A percentile compares a stretch with the other conserved stretches of the same genome.
These are phyloP conservation scores for Gambusia holbrooki DNA, from an alignment of 2,113 vertebrate genomes.

Conservation along the genomic window DNA sequence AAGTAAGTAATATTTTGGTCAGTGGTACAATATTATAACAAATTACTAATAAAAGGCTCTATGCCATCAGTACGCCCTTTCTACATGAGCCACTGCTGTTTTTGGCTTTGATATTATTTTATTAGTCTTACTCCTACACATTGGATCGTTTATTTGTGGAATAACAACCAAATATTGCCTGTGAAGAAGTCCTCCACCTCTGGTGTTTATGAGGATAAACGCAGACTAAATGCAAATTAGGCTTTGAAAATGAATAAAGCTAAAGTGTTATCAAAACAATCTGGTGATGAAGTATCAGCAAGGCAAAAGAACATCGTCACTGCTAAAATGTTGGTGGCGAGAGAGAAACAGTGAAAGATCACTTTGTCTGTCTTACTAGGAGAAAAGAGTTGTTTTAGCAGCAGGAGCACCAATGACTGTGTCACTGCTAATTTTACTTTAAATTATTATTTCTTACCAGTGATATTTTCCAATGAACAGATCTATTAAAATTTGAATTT, in stretches of 20 bases:
- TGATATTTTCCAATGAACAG: background rate
- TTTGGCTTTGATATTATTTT: conserved; percentile 10
- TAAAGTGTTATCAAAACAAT: background rate
- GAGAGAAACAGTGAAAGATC: background rate
- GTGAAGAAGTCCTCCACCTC: background rate
- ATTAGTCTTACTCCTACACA: background rate
- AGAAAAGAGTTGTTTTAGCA: background rate
- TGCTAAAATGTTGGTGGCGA: background rate
- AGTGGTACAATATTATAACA: conserved; percentile 42
- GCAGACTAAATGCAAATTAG: background rate
- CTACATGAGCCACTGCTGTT: background rate
- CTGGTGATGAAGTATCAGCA: background rate
- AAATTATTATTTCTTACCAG: background rate
- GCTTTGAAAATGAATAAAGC: background rate
- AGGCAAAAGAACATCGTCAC: background rate
- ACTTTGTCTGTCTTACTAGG: background rate
- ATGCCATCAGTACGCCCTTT: background rate
- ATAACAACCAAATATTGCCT: background rate
- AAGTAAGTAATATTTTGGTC: conserved; percentile 51
- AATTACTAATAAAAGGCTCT: conserved; percentile 42
- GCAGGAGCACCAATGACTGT: background rate
- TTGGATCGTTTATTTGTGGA: background rate
- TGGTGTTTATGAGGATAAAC: background rate
- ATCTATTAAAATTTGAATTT: background rate
- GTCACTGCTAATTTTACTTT: background rate